Conservation (phyloP, 2,888 invertebrate genomes). For the Xanthorhoe designata region DNA sequence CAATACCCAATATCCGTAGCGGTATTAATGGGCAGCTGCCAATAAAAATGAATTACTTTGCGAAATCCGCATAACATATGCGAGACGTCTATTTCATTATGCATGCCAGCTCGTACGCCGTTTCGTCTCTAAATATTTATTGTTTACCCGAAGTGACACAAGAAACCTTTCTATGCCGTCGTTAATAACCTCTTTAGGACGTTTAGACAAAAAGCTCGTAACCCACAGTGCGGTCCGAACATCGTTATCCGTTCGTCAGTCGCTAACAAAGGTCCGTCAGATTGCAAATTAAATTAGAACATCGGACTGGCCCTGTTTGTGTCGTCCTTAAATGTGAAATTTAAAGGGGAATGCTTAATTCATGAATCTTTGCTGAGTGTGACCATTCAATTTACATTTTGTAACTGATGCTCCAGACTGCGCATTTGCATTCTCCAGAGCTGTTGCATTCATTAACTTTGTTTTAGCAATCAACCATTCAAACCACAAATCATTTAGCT, state of each 20-base stretch:
- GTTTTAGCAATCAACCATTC: conserved; percentile 48
- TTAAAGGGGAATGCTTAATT: conserved; percentile 76
- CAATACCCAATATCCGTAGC: conserved; percentile 46
- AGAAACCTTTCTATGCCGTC: conserved; percentile 60
- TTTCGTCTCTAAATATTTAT: conserved; percentile 58
- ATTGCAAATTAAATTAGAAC: conserved; percentile 77
- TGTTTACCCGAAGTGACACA: conserved; percentile 57
- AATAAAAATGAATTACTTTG: conserved; percentile 45
- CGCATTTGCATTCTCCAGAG: conserved; percentile 72
- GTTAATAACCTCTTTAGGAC: conserved; percentile 70
- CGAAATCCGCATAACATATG: conserved; percentile 43
- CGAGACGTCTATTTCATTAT: conserved; percentile 48
- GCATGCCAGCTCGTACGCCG: conserved; percentile 50
- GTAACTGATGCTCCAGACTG: conserved; percentile 65
- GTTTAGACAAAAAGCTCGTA: conserved; percentile 64
- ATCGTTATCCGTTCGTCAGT: conserved; percentile 70
- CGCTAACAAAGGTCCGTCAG: conserved; percentile 69
- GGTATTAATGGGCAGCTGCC: conserved; percentile 43
- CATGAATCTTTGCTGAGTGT: conserved; percentile 76
- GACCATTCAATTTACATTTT: conserved; percentile 81
- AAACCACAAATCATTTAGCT: conserved; percentile 4
- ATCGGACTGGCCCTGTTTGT: conserved; percentile 67
- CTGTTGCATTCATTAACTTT: conserved; percentile 67
- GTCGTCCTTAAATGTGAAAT: conserved; percentile 73
- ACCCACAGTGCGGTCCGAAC: conserved; percentile 56